phyloP scores from a whole-genome alignment of 2,888 invertebrate genomes.

The Cephus runcator region DNA sequence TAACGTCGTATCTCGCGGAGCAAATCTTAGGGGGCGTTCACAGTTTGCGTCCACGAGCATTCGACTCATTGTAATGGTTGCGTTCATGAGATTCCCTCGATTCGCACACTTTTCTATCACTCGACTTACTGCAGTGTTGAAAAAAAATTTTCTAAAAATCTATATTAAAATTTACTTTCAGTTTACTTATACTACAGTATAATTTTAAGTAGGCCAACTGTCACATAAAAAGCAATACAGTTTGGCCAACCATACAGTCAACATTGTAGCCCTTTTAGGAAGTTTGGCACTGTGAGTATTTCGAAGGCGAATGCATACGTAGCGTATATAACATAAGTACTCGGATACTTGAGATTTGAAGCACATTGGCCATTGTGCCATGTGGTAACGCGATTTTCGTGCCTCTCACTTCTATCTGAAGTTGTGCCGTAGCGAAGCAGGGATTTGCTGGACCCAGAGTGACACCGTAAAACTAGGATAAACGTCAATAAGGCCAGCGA shows the following conservation, averaged over 20 bases:
- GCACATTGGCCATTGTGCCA: neutral
- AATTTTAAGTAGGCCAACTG: neutral
- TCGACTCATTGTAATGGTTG: slow-evolving; percentile 11
- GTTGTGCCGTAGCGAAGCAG: neutral
- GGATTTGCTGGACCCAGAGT: neutral
- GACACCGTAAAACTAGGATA: neutral
- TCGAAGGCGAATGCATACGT: neutral
- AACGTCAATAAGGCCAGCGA: neutral
- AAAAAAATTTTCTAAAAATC: neutral
- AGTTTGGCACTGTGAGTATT: too few species aligned
- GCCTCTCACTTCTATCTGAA: neutral
- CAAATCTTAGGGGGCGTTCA: slow-evolving; percentile 21
- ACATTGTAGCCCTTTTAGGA: too few species aligned
- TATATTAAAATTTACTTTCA: neutral
- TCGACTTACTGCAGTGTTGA: neutral
- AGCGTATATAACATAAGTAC: neutral
- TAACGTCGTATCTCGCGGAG: slow-evolving; percentile 28
- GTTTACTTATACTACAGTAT: neutral
- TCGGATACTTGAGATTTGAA: neutral
- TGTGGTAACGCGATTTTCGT: neutral
- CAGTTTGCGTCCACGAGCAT: neutral
- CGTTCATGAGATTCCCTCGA: slow-evolving; percentile 14
- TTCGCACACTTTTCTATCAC: neutral
- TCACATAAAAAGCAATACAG: neutral
- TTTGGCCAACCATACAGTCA: neutral